phyloP scores from a whole-genome alignment of 2,888 invertebrate genomes.

The Conchocele bisecta region DNA sequence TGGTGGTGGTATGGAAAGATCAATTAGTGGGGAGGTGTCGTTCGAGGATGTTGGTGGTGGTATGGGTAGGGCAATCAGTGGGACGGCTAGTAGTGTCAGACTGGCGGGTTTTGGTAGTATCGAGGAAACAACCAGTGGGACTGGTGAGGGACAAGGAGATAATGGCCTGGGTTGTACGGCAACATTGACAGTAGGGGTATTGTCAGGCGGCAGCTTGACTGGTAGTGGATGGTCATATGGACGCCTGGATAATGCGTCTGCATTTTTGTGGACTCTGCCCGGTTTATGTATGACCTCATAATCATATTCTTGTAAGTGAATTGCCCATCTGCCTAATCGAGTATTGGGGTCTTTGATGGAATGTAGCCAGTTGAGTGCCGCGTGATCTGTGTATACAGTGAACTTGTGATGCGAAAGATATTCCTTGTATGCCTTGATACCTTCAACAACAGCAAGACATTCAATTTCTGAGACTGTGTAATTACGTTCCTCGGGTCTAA shows the following conservation, averaged over 20 bases:
- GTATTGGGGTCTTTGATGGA: conserved; percentile 33
- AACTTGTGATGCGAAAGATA: conserved; percentile 22
- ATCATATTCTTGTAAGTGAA: conserved; percentile 42
- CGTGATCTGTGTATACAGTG: conserved; percentile 14
- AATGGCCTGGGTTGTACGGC: no score
- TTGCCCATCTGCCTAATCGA: conserved; percentile 44
- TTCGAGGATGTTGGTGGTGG: no score
- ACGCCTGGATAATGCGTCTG: conserved; percentile 21
- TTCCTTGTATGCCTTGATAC: conserved; percentile 26
- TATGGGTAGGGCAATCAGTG: no score
- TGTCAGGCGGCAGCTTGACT: no score
- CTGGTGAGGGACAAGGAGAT: no score
- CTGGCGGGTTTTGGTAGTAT: no score
- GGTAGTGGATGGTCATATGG: not conserved
- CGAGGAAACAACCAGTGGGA: no score
- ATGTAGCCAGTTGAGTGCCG: conserved; percentile 21
- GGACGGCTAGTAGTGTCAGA: no score
- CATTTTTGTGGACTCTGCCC: conserved; percentile 12
- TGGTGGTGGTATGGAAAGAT: no score
- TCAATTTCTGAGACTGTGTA: conserved; percentile 28
- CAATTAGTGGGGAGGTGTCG: no score
- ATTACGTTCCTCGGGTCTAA: conserved; percentile 13
- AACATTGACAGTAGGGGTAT: no score
- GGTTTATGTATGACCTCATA: conserved; percentile 35
- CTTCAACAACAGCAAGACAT: conserved; percentile 37